phyloP scores from a whole-genome alignment of 53 echinoderm and acorn worm genomes.

The Echinarachnius parma region DNA sequence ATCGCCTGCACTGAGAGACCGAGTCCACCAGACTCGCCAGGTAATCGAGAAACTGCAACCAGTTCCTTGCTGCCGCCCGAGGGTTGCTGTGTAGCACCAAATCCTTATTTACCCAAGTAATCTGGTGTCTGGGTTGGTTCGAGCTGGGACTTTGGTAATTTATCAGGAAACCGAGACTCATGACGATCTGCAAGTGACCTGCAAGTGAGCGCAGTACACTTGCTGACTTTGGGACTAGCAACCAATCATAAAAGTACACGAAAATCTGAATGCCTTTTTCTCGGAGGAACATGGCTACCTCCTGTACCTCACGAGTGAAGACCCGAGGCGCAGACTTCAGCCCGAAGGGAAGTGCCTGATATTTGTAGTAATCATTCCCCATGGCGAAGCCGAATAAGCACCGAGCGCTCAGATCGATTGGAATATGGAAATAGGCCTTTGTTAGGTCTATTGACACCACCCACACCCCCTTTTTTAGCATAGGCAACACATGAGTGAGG shows the following conservation, averaged over 20 bases:
- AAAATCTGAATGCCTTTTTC: slow-evolving; percentile 21
- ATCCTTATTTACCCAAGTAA: no score
- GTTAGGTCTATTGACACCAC: slow-evolving; percentile 24
- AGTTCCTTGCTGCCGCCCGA: no score
- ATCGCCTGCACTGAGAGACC: no score
- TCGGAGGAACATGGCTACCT: slow-evolving; percentile 22
- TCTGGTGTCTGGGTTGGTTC: not conserved
- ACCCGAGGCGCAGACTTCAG: slow-evolving; percentile 45
- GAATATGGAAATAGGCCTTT: slow-evolving; percentile 32
- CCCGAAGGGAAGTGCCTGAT: slow-evolving; percentile 54
- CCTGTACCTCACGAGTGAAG: slow-evolving; percentile 47
- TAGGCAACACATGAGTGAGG: slow-evolving; percentile 21
- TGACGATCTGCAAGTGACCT: not conserved
- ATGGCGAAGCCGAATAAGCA: slow-evolving; percentile 1
- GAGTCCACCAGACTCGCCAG: no score
- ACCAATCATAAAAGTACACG: slow-evolving; percentile 61
- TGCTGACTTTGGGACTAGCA: slow-evolving; percentile 13
- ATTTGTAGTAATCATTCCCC: slow-evolving; percentile 5
- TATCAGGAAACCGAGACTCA: slow-evolving; percentile 17
- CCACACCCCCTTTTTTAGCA: slow-evolving; percentile 1
- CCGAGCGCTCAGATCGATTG: not conserved
- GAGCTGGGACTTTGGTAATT: slow-evolving; percentile 23
- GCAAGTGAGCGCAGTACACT: not conserved
- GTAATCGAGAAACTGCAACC: no score
- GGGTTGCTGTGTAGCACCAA: no score